Base-by-base conservation (phyloP, 2,888 invertebrate species). In the Aporophyla lueneburgensis region DNA sequence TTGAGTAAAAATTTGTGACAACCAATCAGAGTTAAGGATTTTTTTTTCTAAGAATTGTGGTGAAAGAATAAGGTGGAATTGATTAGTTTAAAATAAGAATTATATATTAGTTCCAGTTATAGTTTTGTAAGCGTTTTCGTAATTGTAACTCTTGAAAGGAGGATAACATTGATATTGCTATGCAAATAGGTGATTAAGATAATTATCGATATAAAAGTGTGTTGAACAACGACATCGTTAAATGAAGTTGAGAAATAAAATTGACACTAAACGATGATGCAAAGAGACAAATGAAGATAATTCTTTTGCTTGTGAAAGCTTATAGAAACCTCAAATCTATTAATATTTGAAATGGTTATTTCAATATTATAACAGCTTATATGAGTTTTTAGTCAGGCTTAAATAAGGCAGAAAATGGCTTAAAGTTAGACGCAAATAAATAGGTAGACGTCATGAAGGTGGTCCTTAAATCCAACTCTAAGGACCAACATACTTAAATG, bases 11-110 rank as follows among this genome's bases (percentile, higher is more conserved):
- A 56, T 69, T 53, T 63, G 5, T 66, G 21, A 53, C 74, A 5
- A 51, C 87, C 87, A 87, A 87, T 87, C 77, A 79, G 71, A 33
- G 12, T 12, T 5, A 16, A 16, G 65, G n/a, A 24, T 63, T 78
- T 81, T 76, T 65, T 86, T 76, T 74, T 59, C 51, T 76, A 16
- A n/a, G 54, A 75, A 56, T 49, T 59, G 14, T 80, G 14, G 46
- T 14, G 56, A 77, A 77, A 69, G 33, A 62, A 33, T 81, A 70
- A 53, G 66, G 58, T 56, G 49, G 62, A 61, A 54, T 78, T 66
- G 51, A 74, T 83, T 56, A 27, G 54, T 63, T 73, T 54, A 2
- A 43, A 59, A 66, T 40, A 16, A 24, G 19, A 61, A 16, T 40
- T 61, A 12, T 33, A 19, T 49, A 53, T 59, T 16, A 59, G 24